phyloP scores from a whole-genome alignment of 1,140 invertebrate genomes.

The Rhynchophorus ferrugineus region DNA sequence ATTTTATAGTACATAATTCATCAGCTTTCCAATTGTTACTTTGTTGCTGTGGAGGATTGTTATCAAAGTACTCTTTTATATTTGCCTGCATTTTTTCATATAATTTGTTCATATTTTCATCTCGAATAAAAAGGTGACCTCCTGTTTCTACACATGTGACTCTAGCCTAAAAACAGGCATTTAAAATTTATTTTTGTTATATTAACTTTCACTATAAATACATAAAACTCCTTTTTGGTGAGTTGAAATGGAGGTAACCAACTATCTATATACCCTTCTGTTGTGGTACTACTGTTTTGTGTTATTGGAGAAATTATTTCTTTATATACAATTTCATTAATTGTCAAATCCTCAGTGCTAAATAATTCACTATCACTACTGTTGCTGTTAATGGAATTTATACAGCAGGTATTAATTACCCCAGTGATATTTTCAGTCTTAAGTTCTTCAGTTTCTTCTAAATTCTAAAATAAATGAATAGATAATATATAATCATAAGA shows the following conservation, averaged over 20 bases:
- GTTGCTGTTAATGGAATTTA: too few relatives aligned
- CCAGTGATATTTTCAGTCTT: not conserved
- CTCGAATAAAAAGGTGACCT: slow-evolving; percentile 20
- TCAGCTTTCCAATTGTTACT: slow-evolving; percentile 23
- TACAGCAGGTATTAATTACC: too few relatives aligned
- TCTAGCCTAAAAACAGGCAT: slow-evolving; percentile 10
- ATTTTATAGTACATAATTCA: slow-evolving; percentile 26
- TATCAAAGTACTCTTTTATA: slow-evolving; percentile 23
- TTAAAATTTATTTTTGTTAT: not conserved
- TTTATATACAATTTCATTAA: not conserved
- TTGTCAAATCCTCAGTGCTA: not conserved
- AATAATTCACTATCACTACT: not conserved
- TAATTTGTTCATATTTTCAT: slow-evolving; percentile 12
- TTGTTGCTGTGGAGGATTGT: slow-evolving; percentile 2
- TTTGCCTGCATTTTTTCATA: slow-evolving; percentile 24
- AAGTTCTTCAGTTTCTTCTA: not conserved
- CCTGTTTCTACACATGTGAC: slow-evolving; percentile 25
- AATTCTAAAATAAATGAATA: not conserved
- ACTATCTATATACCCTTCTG: too few relatives aligned
- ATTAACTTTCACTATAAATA: not conserved
- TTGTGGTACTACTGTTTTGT: slow-evolving; percentile 13
- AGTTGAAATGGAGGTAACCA: slow-evolving; percentile 23
- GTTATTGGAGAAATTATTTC: not conserved
- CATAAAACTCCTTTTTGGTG: slow-evolving; percentile 17
- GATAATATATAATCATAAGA: not conserved